phyloP scores from a whole-genome alignment of 2,113 vertebrate genomes.

The Tyrannus savana region DNA sequence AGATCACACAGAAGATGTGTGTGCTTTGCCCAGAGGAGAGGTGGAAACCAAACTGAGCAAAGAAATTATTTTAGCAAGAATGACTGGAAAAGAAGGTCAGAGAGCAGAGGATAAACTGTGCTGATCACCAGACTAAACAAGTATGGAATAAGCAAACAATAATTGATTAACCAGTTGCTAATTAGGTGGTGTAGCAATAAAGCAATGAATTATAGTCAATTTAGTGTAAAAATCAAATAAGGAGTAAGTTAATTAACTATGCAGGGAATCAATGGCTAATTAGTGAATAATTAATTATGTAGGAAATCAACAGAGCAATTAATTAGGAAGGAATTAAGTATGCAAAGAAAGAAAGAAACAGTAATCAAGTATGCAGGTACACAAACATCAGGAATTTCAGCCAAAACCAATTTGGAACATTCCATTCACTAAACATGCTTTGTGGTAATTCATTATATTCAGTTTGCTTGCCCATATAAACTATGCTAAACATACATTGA shows the following conservation, averaged over 20 bases:
- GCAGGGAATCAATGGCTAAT: conserved; percentile 53
- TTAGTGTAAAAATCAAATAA: conserved; percentile 60
- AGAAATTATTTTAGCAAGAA: neutral
- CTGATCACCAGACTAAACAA: neutral
- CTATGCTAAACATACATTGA: neutral
- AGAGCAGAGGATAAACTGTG: neutral
- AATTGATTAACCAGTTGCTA: conserved; percentile 45
- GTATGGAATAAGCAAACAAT: neutral
- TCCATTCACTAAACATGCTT: neutral
- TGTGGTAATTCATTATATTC: neutral
- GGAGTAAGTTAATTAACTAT: conserved; percentile 53
- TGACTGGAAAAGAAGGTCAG: neutral
- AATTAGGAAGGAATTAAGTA: conserved; percentile 65
- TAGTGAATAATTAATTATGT: conserved; percentile 61
- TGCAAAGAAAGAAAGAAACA: conserved; percentile 34
- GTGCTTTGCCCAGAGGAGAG: neutral
- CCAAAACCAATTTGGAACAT: conserved; percentile 11
- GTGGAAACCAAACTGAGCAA: neutral
- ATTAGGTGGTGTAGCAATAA: conserved; percentile 34
- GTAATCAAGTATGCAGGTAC: conserved; percentile 58
- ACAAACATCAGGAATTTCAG: conserved; percentile 26
- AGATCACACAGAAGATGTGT: neutral
- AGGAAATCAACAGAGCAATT: conserved; percentile 60
- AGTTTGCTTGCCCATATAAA: neutral
- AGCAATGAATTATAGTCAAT: conserved; percentile 56